Base-by-base conservation (phyloP, 2,113 vertebrate species). In the Melanocharis versteri region DNA sequence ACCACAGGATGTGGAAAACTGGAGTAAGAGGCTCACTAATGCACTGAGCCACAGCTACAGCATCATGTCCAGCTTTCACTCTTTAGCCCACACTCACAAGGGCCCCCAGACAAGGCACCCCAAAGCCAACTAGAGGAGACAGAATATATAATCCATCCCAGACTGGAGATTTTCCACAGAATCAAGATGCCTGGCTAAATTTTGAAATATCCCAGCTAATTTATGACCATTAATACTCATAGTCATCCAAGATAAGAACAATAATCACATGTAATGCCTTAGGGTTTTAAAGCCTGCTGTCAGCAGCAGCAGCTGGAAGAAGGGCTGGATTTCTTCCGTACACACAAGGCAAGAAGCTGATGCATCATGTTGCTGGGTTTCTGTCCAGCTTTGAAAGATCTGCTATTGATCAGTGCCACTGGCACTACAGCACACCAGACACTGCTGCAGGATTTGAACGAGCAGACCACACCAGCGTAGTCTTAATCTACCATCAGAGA, bases 361-460 rank as follows among this genome's bases (percentile, higher is more conserved):
- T 45, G 30, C 76, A 75, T 68, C 39, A 3, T 3, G 9, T 13
- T 24, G 35, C 12, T n/a, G 57, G 21, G 51, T 86, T 89, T 76
- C 56, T 75, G 35, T 70, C n/a, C 57, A n/a, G 64, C 64, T 68
- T 92, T 21, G 58, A 87, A 83, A 61, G 35, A 80, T 37, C 64
- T 56, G 85, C 51, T 87, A 95, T 91, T 15, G 90, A 96, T 87
- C 90, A 64, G 58, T 44, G 88, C 88, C 90, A 81, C 72, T 56
- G 88, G 77, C 90, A 75, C 13, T 4, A 16, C 33, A 60, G 65
- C 73, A 76, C 8, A 76, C 24, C 60, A 92, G n/a, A 61, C 51
- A 22, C 79, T 35, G 50, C 0, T 37, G 27, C 1, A 45, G 61
- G 80, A 50, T 83, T 47, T 69, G 72, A 65, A 69, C 1, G 0